A percentile compares a stretch with the other conserved stretches of the same genome.
Evolutionary conservation across 2,113 vertebrate species (phyloP).

Genomic region (Gambusia holbrooki): DNA sequence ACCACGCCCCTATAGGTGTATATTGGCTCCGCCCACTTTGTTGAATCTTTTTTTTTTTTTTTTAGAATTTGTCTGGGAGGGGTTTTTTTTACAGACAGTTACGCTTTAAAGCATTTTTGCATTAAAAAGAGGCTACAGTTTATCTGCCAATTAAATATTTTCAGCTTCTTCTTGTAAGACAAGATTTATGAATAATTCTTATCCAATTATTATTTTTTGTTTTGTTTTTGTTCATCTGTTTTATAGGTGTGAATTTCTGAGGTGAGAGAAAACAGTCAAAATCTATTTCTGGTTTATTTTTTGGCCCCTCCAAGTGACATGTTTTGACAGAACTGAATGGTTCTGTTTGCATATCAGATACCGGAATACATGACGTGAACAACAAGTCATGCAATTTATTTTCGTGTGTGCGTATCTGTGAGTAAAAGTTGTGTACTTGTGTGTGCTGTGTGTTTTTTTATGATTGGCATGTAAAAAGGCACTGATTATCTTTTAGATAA

Average conservation of each 20-base stretch:
- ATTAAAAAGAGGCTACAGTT: neutral
- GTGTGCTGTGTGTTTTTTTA: neutral
- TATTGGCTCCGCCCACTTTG: too few relatives aligned
- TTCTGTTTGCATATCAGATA: slow-evolving; percentile 47
- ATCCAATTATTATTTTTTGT: neutral
- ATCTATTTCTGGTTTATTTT: slow-evolving; percentile 9
- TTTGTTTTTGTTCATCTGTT: slow-evolving; percentile 3
- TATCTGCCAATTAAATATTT: neutral
- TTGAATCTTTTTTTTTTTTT: too few relatives aligned
- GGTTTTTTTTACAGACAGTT: too few relatives aligned
- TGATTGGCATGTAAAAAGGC: slow-evolving; percentile 57
- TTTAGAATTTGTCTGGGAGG: too few relatives aligned
- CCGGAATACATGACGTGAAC: slow-evolving; percentile 35
- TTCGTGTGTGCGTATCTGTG: slow-evolving; percentile 25
- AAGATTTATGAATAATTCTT: slow-evolving; percentile 4
- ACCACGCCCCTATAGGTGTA: too few relatives aligned
- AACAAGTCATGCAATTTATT: slow-evolving; percentile 24
- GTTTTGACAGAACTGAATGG: slow-evolving; percentile 42
- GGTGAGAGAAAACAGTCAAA: neutral
- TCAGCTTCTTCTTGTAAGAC: neutral
- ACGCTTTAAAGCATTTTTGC: neutral
- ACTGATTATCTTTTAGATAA: slow-evolving; percentile 60
- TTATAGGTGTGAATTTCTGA: slow-evolving; percentile 35
- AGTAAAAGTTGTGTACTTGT: slow-evolving; percentile 15
- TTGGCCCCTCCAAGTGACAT: slow-evolving; percentile 47